Evolutionary conservation across 2,113 vertebrate species (phyloP).

Genomic region (Trichomycterus rosablanca): DNA sequence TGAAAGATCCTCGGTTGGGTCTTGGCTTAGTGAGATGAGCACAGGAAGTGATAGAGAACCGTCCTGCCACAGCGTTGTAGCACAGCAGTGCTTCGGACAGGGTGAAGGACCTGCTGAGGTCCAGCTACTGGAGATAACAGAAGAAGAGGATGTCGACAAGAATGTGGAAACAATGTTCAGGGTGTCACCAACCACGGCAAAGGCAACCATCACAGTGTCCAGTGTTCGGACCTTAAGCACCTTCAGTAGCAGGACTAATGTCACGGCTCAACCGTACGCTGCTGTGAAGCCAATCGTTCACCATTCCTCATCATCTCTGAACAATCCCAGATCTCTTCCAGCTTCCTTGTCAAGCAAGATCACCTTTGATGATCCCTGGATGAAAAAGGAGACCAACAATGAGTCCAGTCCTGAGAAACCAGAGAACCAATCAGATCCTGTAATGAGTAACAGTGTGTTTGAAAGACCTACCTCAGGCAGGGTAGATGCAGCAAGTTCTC

Average conservation of each 20-base stretch:
- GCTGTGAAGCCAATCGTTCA: slow-evolving; percentile 72
- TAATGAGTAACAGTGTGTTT: slow-evolving; percentile 33
- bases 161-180: slow-evolving; percentile 51
- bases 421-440: slow-evolving; percentile 50
- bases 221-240: slow-evolving; percentile 65
- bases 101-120: slow-evolving; percentile 85
- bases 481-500: slow-evolving; percentile 69
- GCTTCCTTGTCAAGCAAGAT: slow-evolving; percentile 67
- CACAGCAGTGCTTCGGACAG: slow-evolving; percentile 81
- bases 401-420: slow-evolving; percentile 53
- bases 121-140: slow-evolving; percentile 58
- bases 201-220: slow-evolving; percentile 76
- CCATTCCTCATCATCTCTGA: slow-evolving; percentile 57
- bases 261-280: slow-evolving; percentile 79
- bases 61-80: slow-evolving; percentile 82
- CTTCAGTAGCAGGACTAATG: slow-evolving; percentile 76
- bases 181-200: slow-evolving; percentile 75
- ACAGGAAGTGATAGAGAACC: slow-evolving; percentile 84
- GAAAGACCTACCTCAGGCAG: slow-evolving; percentile 73
- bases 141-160: slow-evolving; percentile 55
- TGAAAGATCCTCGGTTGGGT: slow-evolving; percentile 84
- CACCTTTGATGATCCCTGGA: slow-evolving; percentile 90
- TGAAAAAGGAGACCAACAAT: slow-evolving; percentile 76
- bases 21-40: slow-evolving; percentile 93
- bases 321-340: slow-evolving; percentile 58